Evolutionary conservation across 1,140 invertebrate genomes (phyloP), one percentile per base, ranked within the genome.

Genomic region (Brachionus koreanus): DNA sequence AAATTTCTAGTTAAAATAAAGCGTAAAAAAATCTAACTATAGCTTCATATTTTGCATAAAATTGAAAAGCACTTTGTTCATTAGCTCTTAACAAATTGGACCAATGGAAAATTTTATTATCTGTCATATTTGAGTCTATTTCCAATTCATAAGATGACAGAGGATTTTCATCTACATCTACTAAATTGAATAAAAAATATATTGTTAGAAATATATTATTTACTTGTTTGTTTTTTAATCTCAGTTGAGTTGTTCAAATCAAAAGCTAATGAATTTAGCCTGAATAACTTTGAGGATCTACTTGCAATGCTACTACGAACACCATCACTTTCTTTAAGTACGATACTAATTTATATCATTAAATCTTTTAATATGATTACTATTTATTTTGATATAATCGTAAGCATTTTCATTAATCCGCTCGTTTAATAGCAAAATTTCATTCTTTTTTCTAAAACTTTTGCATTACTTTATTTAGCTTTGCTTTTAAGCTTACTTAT

Each of bases 341-440:
- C n/a, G 5, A 37, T 35, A 10, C n/a, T 46, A 46, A 5, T 12
- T 12, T 46, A 65, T 25, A 4, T 63, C 19, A 13, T 35, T 35
- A 16, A 69, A 69, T 19, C 6, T 52, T 52, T 19, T 7, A 37
- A 52, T n/a, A 52, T 37, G 5, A 19, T 79, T 79, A 79, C 76
- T 79, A 6, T 23, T 79, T 5, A 61, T 23, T 16, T 35, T 25
- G 33, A 61, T 3, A 65, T 61, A 79, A 39, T 63, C 76, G 33
- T 79, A 79, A 43, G 76, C 49, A 19, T 65, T 57, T 39, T 39
- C 49, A 23, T 79, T 19, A 33, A 77, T 77, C 1, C 75, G 25
- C 19, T 52, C n/a, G 39, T 25, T 39, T 19, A 61, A 52, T 7
- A 52, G 12, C 10, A n/a, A 37, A 35, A 33, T 52, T 37, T 77